Evolutionary conservation across 2,888 invertebrate genomes (phyloP), one percentile per base, ranked within the genome.

Genomic region (Mythimna lalbum): DNA sequence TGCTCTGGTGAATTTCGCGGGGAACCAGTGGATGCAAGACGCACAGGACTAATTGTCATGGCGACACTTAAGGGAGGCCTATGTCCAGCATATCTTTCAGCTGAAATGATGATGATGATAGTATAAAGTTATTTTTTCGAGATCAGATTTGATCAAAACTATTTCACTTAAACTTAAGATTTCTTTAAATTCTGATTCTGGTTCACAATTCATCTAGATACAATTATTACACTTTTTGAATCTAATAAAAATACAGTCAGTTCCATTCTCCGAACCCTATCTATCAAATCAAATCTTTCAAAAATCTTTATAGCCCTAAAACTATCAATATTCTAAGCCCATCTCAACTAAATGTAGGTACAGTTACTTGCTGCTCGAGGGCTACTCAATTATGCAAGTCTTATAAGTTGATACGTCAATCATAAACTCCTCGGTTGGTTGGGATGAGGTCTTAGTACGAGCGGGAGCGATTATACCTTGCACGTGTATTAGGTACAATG

Each of bases 361-460:
- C 82, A 83, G 84, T 83, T 84, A 82, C 43, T 56, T 53, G 69
- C 33, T 43, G 69, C 12, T 33, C 64, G 52, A 49, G 68, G 68
- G 31, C 69, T 63, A 69, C 78, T 76, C 76, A 73, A 72, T 83
- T 83, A 83, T 81, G 83, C 73, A 80, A 66, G 69, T 75, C 73
- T 71, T 77, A 78, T 68, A 76, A 68, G 50, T 71, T 78, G 78
- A 81, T 85, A 84, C 63, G 84, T 83, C 84, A 85, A 84, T 84
- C 85, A 83, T 81, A 81, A 77, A 56, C 71, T 62, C 39, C 55
- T 47, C 60, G 56, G 19, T 67, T 1, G 3, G 60, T 76, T 72
- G 55, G 60, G 59, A 2, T 39, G 57, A 9, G 60, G 21, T 1
- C 17, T 23, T 33, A 2, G 7, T 52, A 52, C 6, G 57, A 17